Percentiles rank a stretch among this genome's conserved stretches.
Evolutionary conservation across 1,140 invertebrate genomes (phyloP).

Genomic region (Anastrepha ludens): DNA sequence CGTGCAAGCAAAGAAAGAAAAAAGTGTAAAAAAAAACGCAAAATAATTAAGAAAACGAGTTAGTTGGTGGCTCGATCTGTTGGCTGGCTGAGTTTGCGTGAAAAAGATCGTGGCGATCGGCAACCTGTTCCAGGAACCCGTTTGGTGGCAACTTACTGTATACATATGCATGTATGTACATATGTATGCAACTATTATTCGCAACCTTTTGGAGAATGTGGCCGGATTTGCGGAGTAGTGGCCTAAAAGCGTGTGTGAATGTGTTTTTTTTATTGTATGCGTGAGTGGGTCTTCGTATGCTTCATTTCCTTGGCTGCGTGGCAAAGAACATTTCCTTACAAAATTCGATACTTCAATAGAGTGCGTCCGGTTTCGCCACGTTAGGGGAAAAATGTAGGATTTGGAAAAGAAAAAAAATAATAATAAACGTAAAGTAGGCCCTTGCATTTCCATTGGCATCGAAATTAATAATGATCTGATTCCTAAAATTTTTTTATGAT

Average conservation of each 20-base stretch:
- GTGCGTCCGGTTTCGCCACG: too few relatives aligned
- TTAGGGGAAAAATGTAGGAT: too few relatives aligned
- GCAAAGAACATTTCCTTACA: too few relatives aligned
- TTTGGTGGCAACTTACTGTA: not conserved
- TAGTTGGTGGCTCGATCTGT: not conserved
- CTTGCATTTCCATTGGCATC: too few relatives aligned
- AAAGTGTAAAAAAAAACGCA: not conserved
- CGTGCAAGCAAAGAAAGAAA: conserved; percentile 2
- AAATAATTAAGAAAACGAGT: conserved; percentile 35
- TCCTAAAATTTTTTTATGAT: too few relatives aligned
- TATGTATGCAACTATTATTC: not conserved
- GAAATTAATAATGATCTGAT: too few relatives aligned
- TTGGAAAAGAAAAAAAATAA: too few relatives aligned
- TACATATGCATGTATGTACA: not conserved
- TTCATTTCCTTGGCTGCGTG: too few relatives aligned
- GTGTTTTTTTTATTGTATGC: too few relatives aligned
- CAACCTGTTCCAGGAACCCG: conserved; percentile 26
- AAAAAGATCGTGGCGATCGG: conserved; percentile 9
- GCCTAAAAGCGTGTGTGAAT: not conserved
- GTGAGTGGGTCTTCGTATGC: too few relatives aligned
- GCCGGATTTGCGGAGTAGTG: not conserved
- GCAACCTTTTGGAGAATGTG: not conserved
- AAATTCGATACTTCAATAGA: too few relatives aligned
- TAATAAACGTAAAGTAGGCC: too few relatives aligned
- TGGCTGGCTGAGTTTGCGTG: conserved; percentile 13